Evolutionary conservation across 2,888 invertebrate species (phyloP).

Genomic region (Dexiosoma caninum): DNA sequence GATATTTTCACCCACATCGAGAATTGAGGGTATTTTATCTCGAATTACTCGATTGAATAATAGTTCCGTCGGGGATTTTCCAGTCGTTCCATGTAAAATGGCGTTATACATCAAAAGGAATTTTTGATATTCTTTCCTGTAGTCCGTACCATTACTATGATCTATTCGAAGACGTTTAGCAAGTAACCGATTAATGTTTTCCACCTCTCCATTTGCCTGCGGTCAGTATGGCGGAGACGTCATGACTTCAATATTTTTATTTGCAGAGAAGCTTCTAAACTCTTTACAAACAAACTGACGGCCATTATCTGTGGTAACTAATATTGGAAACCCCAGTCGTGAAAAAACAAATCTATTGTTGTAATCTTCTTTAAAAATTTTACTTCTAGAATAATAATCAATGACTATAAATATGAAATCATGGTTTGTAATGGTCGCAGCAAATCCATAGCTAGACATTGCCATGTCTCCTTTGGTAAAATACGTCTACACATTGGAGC

Average conservation of each 20-base stretch:
- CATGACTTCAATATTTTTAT: conserved; percentile 28
- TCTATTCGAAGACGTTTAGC: conserved; percentile 46
- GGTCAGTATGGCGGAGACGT: too few species aligned
- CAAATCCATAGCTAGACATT: too few species aligned
- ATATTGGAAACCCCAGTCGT: too few species aligned
- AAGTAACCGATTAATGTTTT: too few species aligned
- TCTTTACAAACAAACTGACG: conserved; percentile 47
- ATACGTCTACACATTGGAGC: too few species aligned
- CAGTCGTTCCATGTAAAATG: too few species aligned
- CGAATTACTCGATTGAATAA: too few species aligned
- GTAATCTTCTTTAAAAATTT: conserved; percentile 25
- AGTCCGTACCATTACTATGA: conserved; percentile 30
- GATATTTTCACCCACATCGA: conserved; percentile 31
- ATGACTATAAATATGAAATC: not conserved
- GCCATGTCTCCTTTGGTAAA: too few species aligned
- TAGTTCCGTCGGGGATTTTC: too few species aligned
- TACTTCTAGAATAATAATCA: conserved; percentile 46
- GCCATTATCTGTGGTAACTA: conserved; percentile 49
- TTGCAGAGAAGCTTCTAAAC: conserved; percentile 26
- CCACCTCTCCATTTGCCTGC: not conserved
- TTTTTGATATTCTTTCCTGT: conserved; percentile 42
- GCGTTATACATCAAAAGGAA: too few species aligned
- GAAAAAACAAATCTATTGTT: not conserved
- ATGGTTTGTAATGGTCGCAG: too few species aligned
- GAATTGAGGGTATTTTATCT: too few species aligned